Evolutionary conservation across 2,888 invertebrate genomes (phyloP).

Genomic region (Leptinotarsa haldemani): DNA sequence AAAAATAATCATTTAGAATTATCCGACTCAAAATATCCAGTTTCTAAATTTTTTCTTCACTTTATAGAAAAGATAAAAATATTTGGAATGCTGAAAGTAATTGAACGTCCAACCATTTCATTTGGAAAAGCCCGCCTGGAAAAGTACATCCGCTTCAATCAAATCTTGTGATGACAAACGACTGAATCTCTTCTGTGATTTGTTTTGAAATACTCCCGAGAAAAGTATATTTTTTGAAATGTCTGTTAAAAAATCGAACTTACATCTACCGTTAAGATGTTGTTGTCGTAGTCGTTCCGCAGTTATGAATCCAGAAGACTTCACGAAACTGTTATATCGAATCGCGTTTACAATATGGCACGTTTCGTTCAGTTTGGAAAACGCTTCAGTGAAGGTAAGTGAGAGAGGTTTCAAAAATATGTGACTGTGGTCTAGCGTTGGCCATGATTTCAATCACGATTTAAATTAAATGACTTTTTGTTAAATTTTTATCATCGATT

Average conservation of each 20-base stretch:
- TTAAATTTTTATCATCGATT: no score
- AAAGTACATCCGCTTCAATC: background rate
- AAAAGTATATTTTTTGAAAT: constrained; percentile 39
- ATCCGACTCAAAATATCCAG: no score
- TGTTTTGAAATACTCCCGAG: background rate
- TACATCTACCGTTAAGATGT: constrained; percentile 51
- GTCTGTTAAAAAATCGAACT: constrained; percentile 52
- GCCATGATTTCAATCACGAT: no score
- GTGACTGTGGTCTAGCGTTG: no score
- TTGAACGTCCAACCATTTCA: background rate
- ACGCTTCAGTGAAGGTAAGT: constrained; percentile 62
- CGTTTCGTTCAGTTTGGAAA: constrained; percentile 77
- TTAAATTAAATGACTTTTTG: no score
- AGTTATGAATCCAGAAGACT: constrained; percentile 63
- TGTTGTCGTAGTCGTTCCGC: constrained; percentile 49
- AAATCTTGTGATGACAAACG: constrained; percentile 38
- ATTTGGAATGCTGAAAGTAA: background rate
- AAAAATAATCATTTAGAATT: no score
- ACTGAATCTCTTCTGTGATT: constrained; percentile 35
- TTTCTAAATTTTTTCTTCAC: no score
- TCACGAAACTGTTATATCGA: constrained; percentile 75
- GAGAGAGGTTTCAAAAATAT: background rate
- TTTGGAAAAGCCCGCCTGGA: no score
- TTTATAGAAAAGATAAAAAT: no score
- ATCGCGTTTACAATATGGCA: constrained; percentile 82